phyloP scores from a whole-genome alignment of 2,113 vertebrate genomes.

The Scophthalmus maximus region DNA sequence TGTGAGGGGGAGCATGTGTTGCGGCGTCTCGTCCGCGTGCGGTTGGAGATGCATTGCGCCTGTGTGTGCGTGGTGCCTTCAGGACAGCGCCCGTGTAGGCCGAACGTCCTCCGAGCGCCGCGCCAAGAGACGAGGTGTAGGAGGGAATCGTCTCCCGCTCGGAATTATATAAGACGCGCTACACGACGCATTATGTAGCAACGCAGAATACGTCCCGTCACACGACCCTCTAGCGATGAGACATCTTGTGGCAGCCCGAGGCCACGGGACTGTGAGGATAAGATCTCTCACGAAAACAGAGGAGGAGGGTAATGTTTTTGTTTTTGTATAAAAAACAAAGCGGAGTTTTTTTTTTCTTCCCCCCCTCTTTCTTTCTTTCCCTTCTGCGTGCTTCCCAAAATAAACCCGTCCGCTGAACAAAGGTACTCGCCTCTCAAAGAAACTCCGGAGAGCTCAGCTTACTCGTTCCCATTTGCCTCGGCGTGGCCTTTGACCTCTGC shows the following conservation, averaged over 20 bases:
- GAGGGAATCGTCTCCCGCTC: constrained; percentile 35
- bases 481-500: constrained; percentile 46
- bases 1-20: neutral
- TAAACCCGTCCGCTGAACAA: constrained; percentile 63
- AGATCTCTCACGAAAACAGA: constrained; percentile 13
- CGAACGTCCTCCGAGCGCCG: constrained; percentile 29
- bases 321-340: neutral
- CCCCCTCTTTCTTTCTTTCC: neutral
- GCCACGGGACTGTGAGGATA: constrained; percentile 25
- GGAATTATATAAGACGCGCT: constrained; percentile 53
- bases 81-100: constrained; percentile 23
- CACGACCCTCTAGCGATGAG: constrained; percentile 35
- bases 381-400: constrained; percentile 35
- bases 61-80: neutral
- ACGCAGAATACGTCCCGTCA: constrained; percentile 18
- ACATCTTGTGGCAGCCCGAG: constrained; percentile 9
- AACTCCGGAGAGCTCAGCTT: constrained; percentile 22
- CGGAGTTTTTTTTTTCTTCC: neutral
- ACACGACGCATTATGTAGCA: constrained; percentile 59
- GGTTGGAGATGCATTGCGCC: neutral
- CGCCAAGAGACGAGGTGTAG: constrained; percentile 41
- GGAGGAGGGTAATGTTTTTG: neutral
- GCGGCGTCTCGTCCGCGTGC: neutral
- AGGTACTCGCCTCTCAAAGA: constrained; percentile 34
- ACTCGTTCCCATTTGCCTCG: constrained; percentile 4